Conservation (phyloP, 2,113 vertebrate genomes). For the Glaucidium brasilianum region DNA sequence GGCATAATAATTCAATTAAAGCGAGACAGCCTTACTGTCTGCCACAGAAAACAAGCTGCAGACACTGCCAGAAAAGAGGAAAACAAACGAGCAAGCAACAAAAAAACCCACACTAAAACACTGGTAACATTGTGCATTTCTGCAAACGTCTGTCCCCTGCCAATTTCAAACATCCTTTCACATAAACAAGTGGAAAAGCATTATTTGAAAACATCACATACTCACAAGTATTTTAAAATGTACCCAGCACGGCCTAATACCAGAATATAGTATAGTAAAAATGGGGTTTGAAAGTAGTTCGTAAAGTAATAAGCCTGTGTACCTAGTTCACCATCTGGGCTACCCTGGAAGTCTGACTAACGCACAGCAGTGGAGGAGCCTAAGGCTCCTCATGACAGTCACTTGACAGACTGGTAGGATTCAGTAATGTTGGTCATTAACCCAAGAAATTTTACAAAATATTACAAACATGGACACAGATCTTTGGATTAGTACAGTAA, state of each 20-base stretch:
- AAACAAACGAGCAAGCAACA: neutral
- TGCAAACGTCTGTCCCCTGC: neutral
- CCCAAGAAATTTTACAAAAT: neutral
- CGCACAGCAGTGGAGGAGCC: neutral
- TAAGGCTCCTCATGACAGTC: neutral
- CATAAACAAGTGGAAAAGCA: neutral
- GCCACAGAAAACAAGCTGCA: neutral
- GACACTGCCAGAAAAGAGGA: neutral
- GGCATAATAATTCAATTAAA: slow-evolving; percentile 5
- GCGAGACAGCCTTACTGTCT: neutral
- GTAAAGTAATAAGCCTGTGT: neutral
- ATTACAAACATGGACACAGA: neutral
- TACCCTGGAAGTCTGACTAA: neutral
- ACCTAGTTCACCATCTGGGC: neutral
- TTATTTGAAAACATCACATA: neutral
- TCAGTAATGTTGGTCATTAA: neutral
- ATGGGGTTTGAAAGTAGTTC: neutral
- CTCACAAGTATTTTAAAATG: neutral
- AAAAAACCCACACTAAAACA: neutral
- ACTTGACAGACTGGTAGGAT: neutral
- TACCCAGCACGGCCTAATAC: neutral
- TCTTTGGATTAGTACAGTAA: neutral
- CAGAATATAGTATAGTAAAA: neutral
- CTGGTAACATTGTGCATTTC: neutral
- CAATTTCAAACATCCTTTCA: neutral